These are phyloP conservation scores for Herpetotheres cachinnans DNA, from an alignment of 2,113 vertebrate genomes.

Conservation along the genomic window DNA sequence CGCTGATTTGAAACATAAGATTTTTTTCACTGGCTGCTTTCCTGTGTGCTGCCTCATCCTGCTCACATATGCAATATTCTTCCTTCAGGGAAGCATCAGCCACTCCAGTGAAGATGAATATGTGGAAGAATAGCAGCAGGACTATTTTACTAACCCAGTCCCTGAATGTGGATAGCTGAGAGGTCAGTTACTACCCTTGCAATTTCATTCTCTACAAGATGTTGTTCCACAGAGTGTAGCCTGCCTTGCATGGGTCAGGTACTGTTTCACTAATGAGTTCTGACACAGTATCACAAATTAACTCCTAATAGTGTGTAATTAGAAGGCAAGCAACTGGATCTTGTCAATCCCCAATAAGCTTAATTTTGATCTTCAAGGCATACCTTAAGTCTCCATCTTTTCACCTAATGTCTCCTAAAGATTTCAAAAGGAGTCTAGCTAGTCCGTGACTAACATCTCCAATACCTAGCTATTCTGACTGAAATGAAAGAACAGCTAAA, in stretches of 20 bases:
- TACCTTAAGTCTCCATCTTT: background rate
- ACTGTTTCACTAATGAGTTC: background rate
- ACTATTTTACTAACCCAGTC: background rate
- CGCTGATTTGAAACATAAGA: background rate
- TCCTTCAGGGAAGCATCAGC: background rate
- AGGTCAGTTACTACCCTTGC: background rate
- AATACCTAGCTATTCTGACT: background rate
- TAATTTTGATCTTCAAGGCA: background rate
- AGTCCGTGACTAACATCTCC: background rate
- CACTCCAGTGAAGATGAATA: background rate
- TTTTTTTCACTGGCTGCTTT: background rate
- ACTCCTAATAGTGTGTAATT: background rate
- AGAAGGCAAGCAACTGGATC: background rate
- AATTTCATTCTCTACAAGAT: background rate
- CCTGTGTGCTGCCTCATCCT: background rate
- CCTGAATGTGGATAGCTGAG: background rate
- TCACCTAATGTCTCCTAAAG: background rate
- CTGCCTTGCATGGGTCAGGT: background rate
- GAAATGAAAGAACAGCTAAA: background rate
- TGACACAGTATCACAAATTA: background rate
- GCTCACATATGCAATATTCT: background rate
- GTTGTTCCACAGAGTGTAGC: background rate
- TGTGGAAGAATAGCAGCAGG: background rate
- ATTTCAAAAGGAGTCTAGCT: background rate
- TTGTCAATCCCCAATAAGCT: background rate